These are phyloP conservation scores for Dallia pectoralis DNA, from an alignment of 2,797 vertebrate species.

Conservation along the genomic window DNA sequence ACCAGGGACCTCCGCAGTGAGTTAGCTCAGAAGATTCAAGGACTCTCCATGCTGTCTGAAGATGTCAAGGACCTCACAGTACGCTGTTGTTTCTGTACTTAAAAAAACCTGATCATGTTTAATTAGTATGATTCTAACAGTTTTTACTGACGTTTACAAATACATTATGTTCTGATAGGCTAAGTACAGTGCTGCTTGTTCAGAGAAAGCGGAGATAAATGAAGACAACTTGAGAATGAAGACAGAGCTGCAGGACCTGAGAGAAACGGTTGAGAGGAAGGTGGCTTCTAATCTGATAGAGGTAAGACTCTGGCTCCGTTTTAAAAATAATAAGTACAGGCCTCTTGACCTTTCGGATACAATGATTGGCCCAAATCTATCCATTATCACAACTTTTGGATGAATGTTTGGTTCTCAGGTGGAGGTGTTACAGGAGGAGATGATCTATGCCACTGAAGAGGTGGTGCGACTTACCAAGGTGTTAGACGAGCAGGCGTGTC, in stretches of 20 bases:
- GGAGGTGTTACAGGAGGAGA: slow-evolving; percentile 88
- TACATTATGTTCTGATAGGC: slow-evolving; percentile 61
- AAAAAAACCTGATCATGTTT: not conserved
- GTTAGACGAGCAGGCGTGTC: slow-evolving; percentile 79
- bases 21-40: slow-evolving; percentile 79
- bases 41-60: slow-evolving; percentile 74
- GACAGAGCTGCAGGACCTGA: slow-evolving; percentile 78
- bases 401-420: slow-evolving; percentile 52
- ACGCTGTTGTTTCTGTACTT: slow-evolving; percentile 15
- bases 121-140: not conserved
- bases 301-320: slow-evolving; percentile 61
- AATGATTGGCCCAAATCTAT: not conserved
- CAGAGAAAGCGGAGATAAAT: slow-evolving; percentile 77
- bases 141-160: not conserved
- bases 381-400: not conserved
- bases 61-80: slow-evolving; percentile 88
- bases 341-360: not conserved
- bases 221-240: slow-evolving; percentile 71
- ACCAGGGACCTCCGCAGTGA: slow-evolving; percentile 84
- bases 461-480: slow-evolving; percentile 85
- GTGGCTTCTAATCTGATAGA: slow-evolving; percentile 84
- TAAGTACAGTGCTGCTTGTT: slow-evolving; percentile 77
- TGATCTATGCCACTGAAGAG: slow-evolving; percentile 84
- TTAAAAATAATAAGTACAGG: not conserved
- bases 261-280: slow-evolving; percentile 76